Evolutionary conservation across 2,888 invertebrate species (phyloP), one percentile per base, ranked within the genome.

Genomic region (Agrochola lota): DNA sequence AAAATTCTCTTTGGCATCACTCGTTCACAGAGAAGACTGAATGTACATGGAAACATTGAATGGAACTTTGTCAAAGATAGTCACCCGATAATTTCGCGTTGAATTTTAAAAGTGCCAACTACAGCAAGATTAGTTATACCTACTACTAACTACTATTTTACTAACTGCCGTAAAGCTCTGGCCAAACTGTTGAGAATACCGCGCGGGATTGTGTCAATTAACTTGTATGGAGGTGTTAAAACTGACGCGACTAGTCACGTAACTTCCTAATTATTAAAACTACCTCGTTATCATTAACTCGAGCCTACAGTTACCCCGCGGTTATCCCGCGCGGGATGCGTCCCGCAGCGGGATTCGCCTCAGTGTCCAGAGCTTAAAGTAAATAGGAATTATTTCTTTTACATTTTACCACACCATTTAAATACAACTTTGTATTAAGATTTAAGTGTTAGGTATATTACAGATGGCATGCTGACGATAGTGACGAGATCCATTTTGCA

Each of bases 401-500:
- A 40, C 8, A 40, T 64, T n/a, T 9, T 9, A 40, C 15, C n/a
- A 43, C n/a, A 66, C 11, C 1, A 9, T 12, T 30, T 1, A 20
- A 46, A 66, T 66, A 66, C 12, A 8, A 49, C 23, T 67, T 30
- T 20, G 12, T 8, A 2, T 12, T 0, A 67, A 49, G 46, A 49
- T 26, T 26, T 49, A 30, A 20, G 20, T 43, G 66, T 66, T 20
- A 43, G 66, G 5, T 40, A n/a, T 26, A 26, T 4, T 43, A 43
- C 9, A 12, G 7, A 67, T 23, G 20, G 4, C 23, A 49, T 46
- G 26, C 7, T 20, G 11, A 46, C 12, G 30, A 68, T 17, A 1
- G 1, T 17, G 1, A 6, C 17, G 2, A 11, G 1, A 30, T 49
- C 0, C 1, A 35, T 20, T 66, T 85, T 83, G 4, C 77, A 96